A percentile compares a stretch with the other conserved stretches of the same genome.
Evolutionary conservation across 2,888 invertebrate species (phyloP).

Genomic region (Lasioglossum pauxillum): DNA sequence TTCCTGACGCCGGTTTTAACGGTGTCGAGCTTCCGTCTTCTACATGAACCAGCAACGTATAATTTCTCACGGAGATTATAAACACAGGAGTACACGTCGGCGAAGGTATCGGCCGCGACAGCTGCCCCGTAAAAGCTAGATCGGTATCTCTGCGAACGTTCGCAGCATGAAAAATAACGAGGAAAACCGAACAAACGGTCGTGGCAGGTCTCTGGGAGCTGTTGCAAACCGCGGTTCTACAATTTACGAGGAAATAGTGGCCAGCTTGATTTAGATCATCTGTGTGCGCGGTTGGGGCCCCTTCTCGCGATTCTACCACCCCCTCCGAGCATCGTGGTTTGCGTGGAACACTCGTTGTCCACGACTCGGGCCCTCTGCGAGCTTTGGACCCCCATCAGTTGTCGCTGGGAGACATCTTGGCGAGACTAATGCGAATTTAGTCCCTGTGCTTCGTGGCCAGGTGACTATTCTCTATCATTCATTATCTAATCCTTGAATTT

Average conservation of each 20-base stretch:
- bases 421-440: background rate
- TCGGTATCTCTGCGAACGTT: constrained; percentile 39
- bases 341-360: background rate
- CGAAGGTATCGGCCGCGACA: constrained; percentile 29
- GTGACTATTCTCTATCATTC: background rate
- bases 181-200: constrained; percentile 23
- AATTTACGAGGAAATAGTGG: constrained; percentile 23
- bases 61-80: constrained; percentile 55
- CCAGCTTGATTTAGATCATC: constrained; percentile 6
- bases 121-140: constrained; percentile 44
- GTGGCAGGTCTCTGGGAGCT: background rate
- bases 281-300: background rate
- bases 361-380: background rate
- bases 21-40: constrained; percentile 42
- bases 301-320: background rate
- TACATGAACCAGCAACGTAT: constrained; percentile 27
- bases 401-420: background rate
- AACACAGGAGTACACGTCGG: constrained; percentile 23
- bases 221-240: background rate
- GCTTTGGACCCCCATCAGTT: background rate
- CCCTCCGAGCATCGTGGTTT: background rate
- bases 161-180: constrained; percentile 31
- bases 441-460: background rate
- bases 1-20: constrained; percentile 39
- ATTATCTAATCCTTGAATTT: background rate